Base-by-base conservation (phyloP, 2,113 vertebrate genomes). In the Dipodomys ordii region DNA sequence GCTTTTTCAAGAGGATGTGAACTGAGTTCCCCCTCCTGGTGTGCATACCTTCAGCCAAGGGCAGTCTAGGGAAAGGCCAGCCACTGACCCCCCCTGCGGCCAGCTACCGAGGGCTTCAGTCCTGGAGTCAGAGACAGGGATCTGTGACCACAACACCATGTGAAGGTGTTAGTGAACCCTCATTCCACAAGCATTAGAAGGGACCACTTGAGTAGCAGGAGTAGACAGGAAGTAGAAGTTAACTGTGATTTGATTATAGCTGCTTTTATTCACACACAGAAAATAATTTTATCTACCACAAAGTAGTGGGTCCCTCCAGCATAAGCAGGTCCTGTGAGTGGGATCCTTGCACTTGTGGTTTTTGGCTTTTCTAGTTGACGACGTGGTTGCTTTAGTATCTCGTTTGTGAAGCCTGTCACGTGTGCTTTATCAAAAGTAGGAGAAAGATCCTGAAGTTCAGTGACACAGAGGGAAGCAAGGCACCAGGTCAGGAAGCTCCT, bases 91-190 rank as follows among this genome's bases (percentile, higher is more conserved):
- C 5, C 9, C 30, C 2, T 3, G 25, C 2, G 8, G 30, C 73
- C 60, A 32, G 18, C 23, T 23, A 1, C n/a, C 8, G 32, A 27
- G 44, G n/a, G 53, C 65, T 46, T 30, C 62, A n/a, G 15, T 39
- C 84, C 22, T 20, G 9, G 30, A 30, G 32, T 23, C 32, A 4
- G 16, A 76, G 72, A 7, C 13, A 1, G 6, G 8, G 9, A 6
- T 20, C 2, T 1, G 62, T 16, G 12, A 39, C 35, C 39, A 39
- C 39, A 39, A 39, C 39, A 1, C 23, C 28, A 0, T 13, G 2
- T 1, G 4, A 32, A 27, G 44, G 7, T 32, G 65, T 16, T 0
- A n/a, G 53, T 10, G 15, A 60, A 18, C 11, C 1, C 46, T 4
- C 0, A 7, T 23, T 60, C 23, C 32, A 71, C 28, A 35, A 87